A percentile compares a stretch with the other conserved stretches of the same genome.
phyloP scores from a whole-genome alignment of 2,113 vertebrate genomes.

The Toxostoma redivivum region DNA sequence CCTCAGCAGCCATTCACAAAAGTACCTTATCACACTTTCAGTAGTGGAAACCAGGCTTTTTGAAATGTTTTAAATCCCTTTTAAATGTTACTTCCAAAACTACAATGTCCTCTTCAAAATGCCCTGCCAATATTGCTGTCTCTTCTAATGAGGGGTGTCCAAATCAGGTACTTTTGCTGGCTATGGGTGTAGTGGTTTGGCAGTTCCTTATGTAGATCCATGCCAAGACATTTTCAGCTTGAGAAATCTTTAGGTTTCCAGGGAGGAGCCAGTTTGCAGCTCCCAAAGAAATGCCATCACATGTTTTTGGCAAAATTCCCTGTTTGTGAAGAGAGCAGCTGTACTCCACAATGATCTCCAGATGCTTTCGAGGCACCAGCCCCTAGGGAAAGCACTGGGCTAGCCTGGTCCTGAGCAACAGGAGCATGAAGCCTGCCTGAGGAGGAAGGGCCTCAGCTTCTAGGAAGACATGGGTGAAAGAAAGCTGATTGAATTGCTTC shows the following conservation, averaged over 20 bases:
- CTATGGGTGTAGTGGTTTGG: neutral
- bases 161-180: neutral
- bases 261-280: neutral
- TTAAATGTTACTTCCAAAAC: neutral
- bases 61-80: neutral
- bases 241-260: neutral
- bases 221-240: neutral
- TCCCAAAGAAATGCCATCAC: neutral
- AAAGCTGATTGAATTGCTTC: neutral
- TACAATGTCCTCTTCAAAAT: neutral
- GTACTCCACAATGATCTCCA: neutral
- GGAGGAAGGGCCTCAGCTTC: neutral
- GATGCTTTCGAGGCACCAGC: neutral
- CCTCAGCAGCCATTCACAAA: neutral
- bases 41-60: neutral
- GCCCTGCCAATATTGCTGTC: neutral
- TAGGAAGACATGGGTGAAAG: neutral
- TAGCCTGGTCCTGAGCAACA: neutral
- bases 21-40: neutral
- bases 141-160: neutral
- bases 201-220: neutral
- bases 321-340: neutral
- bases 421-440: neutral
- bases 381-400: neutral
- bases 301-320: neutral